These are phyloP conservation scores for Hyla sarda DNA, from an alignment of 2,113 vertebrate genomes.

Conservation along the genomic window DNA sequence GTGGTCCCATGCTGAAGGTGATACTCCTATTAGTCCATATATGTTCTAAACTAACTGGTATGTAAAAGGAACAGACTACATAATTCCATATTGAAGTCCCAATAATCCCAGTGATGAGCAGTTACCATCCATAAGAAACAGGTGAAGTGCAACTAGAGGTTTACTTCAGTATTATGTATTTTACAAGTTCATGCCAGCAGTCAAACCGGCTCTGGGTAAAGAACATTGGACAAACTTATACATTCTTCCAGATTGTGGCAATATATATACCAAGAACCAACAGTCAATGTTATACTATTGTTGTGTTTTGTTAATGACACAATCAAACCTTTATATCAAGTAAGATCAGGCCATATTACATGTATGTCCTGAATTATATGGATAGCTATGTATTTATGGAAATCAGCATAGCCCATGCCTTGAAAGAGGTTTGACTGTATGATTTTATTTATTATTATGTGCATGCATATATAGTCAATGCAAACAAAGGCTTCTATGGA, in stretches of 20 bases:
- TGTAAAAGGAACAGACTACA: not conserved
- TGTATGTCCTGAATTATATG: not conserved
- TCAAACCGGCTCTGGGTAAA: conserved; percentile 24
- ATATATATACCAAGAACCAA: conserved; percentile 62
- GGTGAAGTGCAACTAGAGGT: not conserved
- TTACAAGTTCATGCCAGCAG: conserved; percentile 35
- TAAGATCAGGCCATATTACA: not conserved
- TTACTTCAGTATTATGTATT: not conserved
- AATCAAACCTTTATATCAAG: conserved; percentile 24
- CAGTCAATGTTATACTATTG: conserved; percentile 35
- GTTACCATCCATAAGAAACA: not conserved
- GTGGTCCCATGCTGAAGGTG: not conserved
- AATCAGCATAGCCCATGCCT: not conserved
- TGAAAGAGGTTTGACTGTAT: conserved; percentile 14
- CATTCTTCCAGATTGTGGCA: not conserved
- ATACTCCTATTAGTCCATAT: not conserved
- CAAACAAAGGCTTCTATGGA: conserved; percentile 23
- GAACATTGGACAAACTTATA: not conserved
- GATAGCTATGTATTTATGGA: not conserved
- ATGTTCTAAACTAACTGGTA: not conserved
- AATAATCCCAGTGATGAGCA: not conserved
- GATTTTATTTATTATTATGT: not conserved
- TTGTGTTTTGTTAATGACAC: not conserved
- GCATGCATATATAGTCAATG: not conserved
- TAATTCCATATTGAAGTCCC: not conserved